A percentile compares a stretch with the other conserved stretches of the same genome.
These are phyloP conservation scores for Casuarius casuarius DNA, from an alignment of 2,113 vertebrate genomes.

Conservation along the genomic window DNA sequence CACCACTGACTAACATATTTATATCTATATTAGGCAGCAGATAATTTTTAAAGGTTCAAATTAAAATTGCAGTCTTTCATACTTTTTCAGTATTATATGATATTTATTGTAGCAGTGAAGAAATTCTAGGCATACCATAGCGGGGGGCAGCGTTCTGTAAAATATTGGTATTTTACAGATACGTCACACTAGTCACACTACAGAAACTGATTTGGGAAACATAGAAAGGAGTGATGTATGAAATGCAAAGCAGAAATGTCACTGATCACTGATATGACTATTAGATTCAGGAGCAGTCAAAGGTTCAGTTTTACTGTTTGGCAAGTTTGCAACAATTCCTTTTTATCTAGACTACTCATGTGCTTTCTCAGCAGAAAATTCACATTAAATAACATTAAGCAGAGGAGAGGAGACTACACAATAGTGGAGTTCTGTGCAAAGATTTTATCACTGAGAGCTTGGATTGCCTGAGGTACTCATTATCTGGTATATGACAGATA, in stretches of 20 bases:
- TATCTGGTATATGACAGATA: neutral
- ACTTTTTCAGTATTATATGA: neutral
- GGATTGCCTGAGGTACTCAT: neutral
- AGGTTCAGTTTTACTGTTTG: constrained; percentile 26
- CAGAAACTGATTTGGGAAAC: constrained; percentile 32
- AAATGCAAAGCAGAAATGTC: constrained; percentile 62
- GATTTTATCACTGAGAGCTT: neutral
- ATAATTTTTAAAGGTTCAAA: constrained; percentile 31
- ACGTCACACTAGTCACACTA: neutral
- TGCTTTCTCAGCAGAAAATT: constrained; percentile 51
- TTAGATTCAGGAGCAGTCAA: constrained; percentile 2
- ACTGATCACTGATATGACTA: constrained; percentile 37
- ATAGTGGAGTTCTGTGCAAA: neutral
- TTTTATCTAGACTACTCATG: constrained; percentile 8
- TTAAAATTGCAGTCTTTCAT: neutral
- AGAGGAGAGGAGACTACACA: neutral
- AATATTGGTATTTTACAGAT: constrained; percentile 33
- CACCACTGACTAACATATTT: neutral
- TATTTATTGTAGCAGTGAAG: neutral
- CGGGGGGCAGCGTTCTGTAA: neutral
- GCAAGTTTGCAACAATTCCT: neutral
- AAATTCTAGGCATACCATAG: neutral
- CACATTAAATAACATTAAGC: constrained; percentile 28
- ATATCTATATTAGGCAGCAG: constrained; percentile 27
- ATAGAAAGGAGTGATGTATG: neutral